A percentile compares a stretch with the other conserved stretches of the same genome.
These are phyloP conservation scores for Pseudomyrmex cubaensis DNA, from an alignment of 1,140 invertebrate genomes.

Conservation along the genomic window DNA sequence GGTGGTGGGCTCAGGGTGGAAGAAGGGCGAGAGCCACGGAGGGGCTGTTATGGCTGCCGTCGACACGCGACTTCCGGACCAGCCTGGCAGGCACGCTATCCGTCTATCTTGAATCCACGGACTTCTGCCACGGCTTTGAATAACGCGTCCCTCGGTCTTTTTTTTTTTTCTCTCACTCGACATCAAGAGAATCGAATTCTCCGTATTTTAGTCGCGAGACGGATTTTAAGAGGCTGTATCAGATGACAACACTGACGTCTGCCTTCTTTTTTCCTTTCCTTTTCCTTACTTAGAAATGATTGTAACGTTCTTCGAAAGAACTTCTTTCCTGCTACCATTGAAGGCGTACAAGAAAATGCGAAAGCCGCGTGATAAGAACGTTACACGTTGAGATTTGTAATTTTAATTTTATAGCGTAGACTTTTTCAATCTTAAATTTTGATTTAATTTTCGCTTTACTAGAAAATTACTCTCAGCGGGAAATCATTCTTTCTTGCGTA, in stretches of 20 bases:
- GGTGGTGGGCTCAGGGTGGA: constrained; percentile 45
- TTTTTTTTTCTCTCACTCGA: constrained; percentile 26
- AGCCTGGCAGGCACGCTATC: constrained; percentile 78
- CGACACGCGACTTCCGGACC: constrained; percentile 85
- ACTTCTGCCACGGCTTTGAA: constrained; percentile 54
- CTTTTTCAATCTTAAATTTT: neutral
- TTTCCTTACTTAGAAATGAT: too few relatives aligned
- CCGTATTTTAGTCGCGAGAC: too few relatives aligned
- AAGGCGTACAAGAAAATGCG: neutral
- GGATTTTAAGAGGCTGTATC: too few relatives aligned
- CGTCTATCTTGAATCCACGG: constrained; percentile 60
- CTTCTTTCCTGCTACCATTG: neutral
- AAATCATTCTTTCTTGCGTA: neutral
- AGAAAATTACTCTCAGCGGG: neutral
- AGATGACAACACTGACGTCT: too few relatives aligned
- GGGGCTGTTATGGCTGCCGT: constrained; percentile 73
- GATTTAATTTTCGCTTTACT: too few relatives aligned
- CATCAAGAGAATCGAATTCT: constrained; percentile 4
- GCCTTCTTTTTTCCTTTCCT: too few relatives aligned
- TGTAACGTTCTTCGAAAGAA: neutral
- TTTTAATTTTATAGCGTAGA: neutral
- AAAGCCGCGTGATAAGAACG: constrained; percentile 9
- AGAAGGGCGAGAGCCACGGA: constrained; percentile 47
- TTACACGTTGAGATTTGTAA: neutral
- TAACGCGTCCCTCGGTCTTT: constrained; percentile 35